Evolutionary conservation across 53 echinoderm and acorn worm species (phyloP).

Genomic region (Astropecten irregularis): DNA sequence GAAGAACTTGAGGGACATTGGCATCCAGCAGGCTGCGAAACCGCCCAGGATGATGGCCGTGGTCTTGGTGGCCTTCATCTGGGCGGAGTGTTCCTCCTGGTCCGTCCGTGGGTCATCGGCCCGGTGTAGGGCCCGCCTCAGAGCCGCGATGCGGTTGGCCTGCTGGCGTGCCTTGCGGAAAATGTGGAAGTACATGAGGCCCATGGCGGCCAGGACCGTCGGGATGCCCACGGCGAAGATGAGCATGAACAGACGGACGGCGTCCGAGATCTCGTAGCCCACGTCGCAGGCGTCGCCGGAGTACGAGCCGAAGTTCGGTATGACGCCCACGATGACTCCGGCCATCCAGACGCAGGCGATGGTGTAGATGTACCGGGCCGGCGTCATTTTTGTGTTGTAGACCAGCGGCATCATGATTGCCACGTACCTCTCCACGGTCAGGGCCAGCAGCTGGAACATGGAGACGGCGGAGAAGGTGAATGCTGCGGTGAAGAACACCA

Average conservation of each 20-base stretch:
- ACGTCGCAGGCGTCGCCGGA: background rate
- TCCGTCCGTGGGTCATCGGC: background rate
- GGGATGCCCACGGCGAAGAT: constrained; percentile 49
- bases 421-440: constrained; percentile 66
- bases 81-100: constrained; percentile 17
- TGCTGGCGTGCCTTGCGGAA: constrained; percentile 61
- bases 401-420: constrained; percentile 48
- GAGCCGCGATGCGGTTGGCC: constrained; percentile 58
- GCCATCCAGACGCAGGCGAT: constrained; percentile 46
- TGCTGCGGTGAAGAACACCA: constrained; percentile 60
- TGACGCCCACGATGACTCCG: constrained; percentile 29
- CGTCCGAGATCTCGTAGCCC: constrained; percentile 24
- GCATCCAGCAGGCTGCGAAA: constrained; percentile 68
- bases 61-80: constrained; percentile 68
- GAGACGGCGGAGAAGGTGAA: constrained; percentile 71
- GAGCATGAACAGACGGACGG: constrained; percentile 28
- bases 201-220: constrained; percentile 25
- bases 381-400: constrained; percentile 48
- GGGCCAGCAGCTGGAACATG: constrained; percentile 61
- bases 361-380: constrained; percentile 14
- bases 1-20: constrained; percentile 64
- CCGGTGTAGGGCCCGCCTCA: constrained; percentile 13
- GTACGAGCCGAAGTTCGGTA: constrained; percentile 16
- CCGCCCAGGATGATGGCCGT: constrained; percentile 63
- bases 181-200: constrained; percentile 53